Evolutionary conservation across 2,113 vertebrate genomes (phyloP), one percentile per base, ranked within the genome.

Genomic region (Megaptera novaeangliae): DNA sequence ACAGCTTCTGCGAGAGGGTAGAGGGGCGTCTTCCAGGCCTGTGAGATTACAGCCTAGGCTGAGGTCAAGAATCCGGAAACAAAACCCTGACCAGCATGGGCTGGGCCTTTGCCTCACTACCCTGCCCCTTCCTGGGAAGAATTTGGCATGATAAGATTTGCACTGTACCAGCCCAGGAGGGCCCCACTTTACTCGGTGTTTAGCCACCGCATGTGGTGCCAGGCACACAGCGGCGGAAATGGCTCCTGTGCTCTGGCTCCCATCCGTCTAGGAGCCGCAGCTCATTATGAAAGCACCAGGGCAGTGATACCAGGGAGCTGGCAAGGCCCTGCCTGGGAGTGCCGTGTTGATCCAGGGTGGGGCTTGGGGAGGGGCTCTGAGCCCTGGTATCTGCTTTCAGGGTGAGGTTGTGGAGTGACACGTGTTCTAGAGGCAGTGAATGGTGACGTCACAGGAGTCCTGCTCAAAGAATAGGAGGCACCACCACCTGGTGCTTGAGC

Each of bases 331-430:
- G 1, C 31, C 77, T 61, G 81, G 95, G 90, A 96, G 97, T 52
- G 93, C 72, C 88, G 49, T 97, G 95, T 97, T 98, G 89, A 83
- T 95, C 46, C 46, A 96, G 83, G 94, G 94, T 8, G 52, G 85
- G 49, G 91, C 21, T 25, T 78, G 29, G 81, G 78, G 92, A 93
- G 41, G 23, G 88, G 49, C 78, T 80, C 71, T 1, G 0, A 87
- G 74, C 59, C 74, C 80, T 86, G 41, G 12, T 94, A 49, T 94
- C 86, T 95, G 69, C 93, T 94, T 96, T 92, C 88, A 80, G 93
- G 96, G 93, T 0, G 57, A 75, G 89, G 83, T 74, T 41, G 11
- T 52, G 27, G 59, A 55, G 80, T 71, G 59, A 83, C 85, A 34
- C 4, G 0, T 8, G 17, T 68, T 36, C 44, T 20, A 57, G 69